Evolutionary conservation across 2,888 invertebrate genomes (phyloP).

Genomic region (Orthosia gracilis): DNA sequence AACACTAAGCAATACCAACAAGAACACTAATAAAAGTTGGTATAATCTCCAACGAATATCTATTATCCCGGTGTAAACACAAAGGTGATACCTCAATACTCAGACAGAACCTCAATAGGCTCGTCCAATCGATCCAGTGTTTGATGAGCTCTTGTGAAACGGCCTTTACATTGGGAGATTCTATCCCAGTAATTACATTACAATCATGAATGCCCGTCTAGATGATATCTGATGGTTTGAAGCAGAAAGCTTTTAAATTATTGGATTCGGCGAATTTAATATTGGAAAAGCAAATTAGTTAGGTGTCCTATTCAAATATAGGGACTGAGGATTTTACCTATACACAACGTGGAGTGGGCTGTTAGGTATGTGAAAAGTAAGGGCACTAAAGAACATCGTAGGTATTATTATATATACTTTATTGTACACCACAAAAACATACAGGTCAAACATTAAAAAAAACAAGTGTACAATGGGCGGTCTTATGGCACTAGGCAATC

Average conservation of each 20-base stretch:
- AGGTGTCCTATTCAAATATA: background rate
- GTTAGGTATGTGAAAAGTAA: background rate
- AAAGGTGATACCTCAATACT: slow-evolving; percentile 36
- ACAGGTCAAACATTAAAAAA: too few relatives aligned
- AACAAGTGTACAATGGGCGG: too few relatives aligned
- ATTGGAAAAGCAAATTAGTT: background rate
- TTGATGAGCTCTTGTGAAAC: slow-evolving; percentile 55
- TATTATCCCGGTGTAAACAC: slow-evolving; percentile 70
- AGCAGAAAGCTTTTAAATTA: slow-evolving; percentile 14
- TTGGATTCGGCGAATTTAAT: slow-evolving; percentile 18
- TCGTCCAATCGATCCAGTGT: slow-evolving; percentile 55
- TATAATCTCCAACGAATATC: slow-evolving; percentile 68
- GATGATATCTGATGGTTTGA: slow-evolving; percentile 29
- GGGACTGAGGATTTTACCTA: background rate
- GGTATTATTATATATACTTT: too few relatives aligned
- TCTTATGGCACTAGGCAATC: too few relatives aligned
- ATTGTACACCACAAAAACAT: too few relatives aligned
- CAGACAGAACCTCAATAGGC: slow-evolving; percentile 18
- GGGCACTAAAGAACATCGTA: too few relatives aligned
- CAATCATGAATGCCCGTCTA: slow-evolving; percentile 25
- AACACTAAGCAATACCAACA: slow-evolving; percentile 68
- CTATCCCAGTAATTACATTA: slow-evolving; percentile 35
- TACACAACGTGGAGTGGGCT: background rate
- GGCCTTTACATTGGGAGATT: slow-evolving; percentile 40
- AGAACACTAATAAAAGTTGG: slow-evolving; percentile 67